Conservation (phyloP, 2,888 invertebrate genomes). For the Polyommatus iphigenia region DNA sequence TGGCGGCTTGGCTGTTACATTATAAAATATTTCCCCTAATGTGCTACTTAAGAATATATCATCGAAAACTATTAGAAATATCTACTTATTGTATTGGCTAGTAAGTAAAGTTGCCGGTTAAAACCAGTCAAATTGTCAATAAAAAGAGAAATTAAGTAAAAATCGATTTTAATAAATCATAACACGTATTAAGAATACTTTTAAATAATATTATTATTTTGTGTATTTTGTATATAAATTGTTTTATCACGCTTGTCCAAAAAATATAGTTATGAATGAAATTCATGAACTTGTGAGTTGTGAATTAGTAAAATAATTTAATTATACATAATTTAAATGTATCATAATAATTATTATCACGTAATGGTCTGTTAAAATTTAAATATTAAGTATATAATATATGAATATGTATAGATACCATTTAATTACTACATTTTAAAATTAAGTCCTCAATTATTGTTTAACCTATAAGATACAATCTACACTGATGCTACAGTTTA, state of each 20-base stretch:
- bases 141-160: background rate
- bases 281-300: slow-evolving; percentile 14
- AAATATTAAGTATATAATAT: background rate
- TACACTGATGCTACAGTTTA: background rate
- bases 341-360: background rate
- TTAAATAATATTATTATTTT: background rate
- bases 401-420: background rate
- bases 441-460: background rate
- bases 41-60: slow-evolving; percentile 31
- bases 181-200: background rate
- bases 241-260: background rate
- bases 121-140: background rate
- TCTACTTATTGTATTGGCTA: background rate
- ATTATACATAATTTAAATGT: background rate
- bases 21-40: slow-evolving; percentile 7
- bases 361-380: background rate
- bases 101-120: background rate
- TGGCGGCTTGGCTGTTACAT: slow-evolving; percentile 1
- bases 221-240: background rate
- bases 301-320: background rate
- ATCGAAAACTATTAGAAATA: slow-evolving; percentile 27
- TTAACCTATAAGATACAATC: background rate
- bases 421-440: background rate
- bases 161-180: background rate
- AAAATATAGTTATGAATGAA: slow-evolving; percentile 1